Conservation (phyloP, 2,797 vertebrate species). For the Dicrostonyx torquatus region DNA sequence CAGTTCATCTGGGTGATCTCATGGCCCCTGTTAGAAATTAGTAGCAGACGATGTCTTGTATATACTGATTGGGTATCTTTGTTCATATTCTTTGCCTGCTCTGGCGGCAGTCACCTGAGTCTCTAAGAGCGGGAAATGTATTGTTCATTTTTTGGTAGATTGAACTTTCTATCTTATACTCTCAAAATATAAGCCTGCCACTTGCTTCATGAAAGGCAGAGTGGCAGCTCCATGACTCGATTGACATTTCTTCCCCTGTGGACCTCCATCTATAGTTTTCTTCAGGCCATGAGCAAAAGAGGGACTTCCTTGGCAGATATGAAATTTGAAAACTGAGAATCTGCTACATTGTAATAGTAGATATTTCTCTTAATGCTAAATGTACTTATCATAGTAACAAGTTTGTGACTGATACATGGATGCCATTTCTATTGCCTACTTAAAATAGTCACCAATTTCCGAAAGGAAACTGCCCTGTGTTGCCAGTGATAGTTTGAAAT, state of each 20-base stretch:
- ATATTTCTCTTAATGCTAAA: not conserved
- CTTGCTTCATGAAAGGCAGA: not conserved
- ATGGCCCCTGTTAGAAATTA: not conserved
- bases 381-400: not conserved
- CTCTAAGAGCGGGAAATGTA: not conserved
- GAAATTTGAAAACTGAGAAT: constrained; percentile 5
- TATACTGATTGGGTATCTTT: not conserved
- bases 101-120: not conserved
- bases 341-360: not conserved
- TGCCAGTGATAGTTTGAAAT: not conserved
- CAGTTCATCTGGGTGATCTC: not conserved
- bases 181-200: not conserved
- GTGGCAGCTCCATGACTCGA: not conserved
- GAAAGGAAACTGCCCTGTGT: not conserved
- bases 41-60: not conserved
- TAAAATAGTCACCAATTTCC: not conserved
- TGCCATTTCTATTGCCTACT: not conserved
- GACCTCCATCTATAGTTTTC: not conserved
- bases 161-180: not conserved
- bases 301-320: not conserved
- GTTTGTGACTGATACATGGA: not conserved
- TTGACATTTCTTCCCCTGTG: too few relatives aligned
- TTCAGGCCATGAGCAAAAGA: not conserved
- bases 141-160: constrained; percentile 20
- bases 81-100: not conserved